These are phyloP conservation scores for Lamproptera curius DNA, from an alignment of 2,888 invertebrate species.

Conservation along the genomic window DNA sequence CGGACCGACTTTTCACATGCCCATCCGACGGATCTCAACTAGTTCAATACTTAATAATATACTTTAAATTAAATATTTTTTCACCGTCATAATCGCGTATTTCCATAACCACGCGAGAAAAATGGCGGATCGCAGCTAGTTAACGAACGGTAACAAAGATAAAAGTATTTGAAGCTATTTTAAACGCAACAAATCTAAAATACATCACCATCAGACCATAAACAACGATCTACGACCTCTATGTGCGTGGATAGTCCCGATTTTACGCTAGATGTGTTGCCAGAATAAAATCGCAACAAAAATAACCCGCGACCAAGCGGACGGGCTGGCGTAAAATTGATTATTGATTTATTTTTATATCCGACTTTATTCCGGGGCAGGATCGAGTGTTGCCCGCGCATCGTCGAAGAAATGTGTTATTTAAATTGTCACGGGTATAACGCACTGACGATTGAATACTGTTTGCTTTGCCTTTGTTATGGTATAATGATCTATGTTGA, in stretches of 20 bases:
- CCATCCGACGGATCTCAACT: too few species aligned
- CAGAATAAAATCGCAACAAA: constrained; percentile 59
- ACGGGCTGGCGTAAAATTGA: constrained; percentile 69
- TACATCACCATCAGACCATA: not conserved
- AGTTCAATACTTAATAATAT: too few species aligned
- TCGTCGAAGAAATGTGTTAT: constrained; percentile 42
- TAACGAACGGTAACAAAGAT: too few species aligned
- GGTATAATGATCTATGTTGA: too few species aligned
- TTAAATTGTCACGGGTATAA: constrained; percentile 41
- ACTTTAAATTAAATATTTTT: too few species aligned
- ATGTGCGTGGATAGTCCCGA: constrained; percentile 35
- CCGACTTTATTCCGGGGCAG: constrained; percentile 33
- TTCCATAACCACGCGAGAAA: too few species aligned
- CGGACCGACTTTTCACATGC: too few species aligned
- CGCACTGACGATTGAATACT: too few species aligned
- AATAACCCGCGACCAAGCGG: constrained; percentile 45
- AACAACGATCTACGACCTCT: constrained; percentile 30
- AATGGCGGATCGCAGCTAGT: too few species aligned
- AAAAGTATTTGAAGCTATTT: not conserved
- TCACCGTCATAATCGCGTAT: too few species aligned
- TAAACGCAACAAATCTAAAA: not conserved
- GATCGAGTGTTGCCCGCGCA: constrained; percentile 30
- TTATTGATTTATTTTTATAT: constrained; percentile 63
- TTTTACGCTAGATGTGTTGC: constrained; percentile 67
- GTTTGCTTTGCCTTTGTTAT: too few species aligned